Evolutionary conservation across 2,888 invertebrate genomes (phyloP).

Genomic region (Cryptophagus acutangulus): DNA sequence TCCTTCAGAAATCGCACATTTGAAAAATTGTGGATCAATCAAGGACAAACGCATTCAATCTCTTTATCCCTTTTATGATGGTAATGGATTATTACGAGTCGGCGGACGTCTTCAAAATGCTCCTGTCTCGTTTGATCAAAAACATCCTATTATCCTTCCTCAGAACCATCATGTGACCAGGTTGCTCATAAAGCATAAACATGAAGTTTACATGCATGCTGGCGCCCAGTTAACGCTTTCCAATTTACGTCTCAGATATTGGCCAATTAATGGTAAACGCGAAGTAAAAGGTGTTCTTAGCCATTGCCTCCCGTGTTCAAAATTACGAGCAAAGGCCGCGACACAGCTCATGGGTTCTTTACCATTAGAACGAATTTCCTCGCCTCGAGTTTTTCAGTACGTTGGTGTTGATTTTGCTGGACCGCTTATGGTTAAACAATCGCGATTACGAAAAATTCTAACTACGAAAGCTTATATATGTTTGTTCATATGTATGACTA

Average conservation of each 20-base stretch:
- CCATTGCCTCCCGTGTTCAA: slow-evolving; percentile 9
- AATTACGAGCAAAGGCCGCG: not conserved
- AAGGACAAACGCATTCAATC: not conserved
- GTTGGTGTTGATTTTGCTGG: slow-evolving; percentile 17
- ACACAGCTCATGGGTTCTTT: slow-evolving; percentile 10
- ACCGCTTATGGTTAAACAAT: slow-evolving; percentile 8
- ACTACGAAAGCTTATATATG: slow-evolving; percentile 12
- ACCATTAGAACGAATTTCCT: slow-evolving; percentile 7
- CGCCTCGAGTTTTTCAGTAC: slow-evolving; percentile 7
- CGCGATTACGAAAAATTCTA: not conserved
- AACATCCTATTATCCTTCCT: slow-evolving; percentile 10
- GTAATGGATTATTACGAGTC: slow-evolving; percentile 10
- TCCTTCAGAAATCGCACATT: not conserved
- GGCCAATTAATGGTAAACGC: slow-evolving; percentile 5
- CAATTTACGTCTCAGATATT: slow-evolving; percentile 5
- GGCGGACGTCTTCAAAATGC: slow-evolving; percentile 8
- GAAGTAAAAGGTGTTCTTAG: not conserved
- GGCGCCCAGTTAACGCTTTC: slow-evolving; percentile 4
- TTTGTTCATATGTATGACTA: slow-evolving; percentile 12
- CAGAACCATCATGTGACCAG: slow-evolving; percentile 3
- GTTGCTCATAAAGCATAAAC: slow-evolving; percentile 3
- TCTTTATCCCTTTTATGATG: slow-evolving; percentile 11
- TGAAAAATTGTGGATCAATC: not conserved
- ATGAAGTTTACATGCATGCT: slow-evolving; percentile 3
- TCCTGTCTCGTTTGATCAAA: not conserved